These are phyloP conservation scores for Drosophila buzzatii DNA, from an alignment of 2,888 invertebrate genomes.

Conservation along the genomic window DNA sequence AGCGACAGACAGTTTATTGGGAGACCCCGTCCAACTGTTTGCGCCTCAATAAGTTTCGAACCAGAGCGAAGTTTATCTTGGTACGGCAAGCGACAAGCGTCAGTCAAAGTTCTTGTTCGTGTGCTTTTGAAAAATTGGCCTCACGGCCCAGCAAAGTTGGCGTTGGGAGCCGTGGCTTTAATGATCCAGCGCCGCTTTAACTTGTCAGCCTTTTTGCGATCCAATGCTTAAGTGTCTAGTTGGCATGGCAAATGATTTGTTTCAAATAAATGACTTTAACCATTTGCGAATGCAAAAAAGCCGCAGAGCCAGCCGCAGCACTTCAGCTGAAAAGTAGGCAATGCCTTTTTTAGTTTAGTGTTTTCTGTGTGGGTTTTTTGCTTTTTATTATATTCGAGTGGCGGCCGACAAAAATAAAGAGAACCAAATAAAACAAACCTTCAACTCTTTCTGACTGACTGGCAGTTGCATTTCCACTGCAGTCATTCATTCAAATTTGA, in stretches of 20 bases:
- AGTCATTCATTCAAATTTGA: conserved; percentile 75
- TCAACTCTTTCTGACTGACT: conserved; percentile 53
- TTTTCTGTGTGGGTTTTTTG: background rate
- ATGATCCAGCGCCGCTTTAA: conserved; percentile 57
- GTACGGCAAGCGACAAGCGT: conserved; percentile 62
- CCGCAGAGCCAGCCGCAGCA: conserved; percentile 67
- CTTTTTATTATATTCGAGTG: conserved; percentile 19
- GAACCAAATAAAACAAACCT: conserved; percentile 6
- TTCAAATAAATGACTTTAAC: conserved; percentile 77
- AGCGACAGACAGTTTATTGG: conserved; percentile 56
- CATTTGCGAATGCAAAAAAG: conserved; percentile 71
- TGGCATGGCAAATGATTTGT: conserved; percentile 73
- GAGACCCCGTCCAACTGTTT: conserved; percentile 58
- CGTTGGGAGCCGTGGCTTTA: conserved; percentile 39
- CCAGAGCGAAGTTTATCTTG: conserved; percentile 68
- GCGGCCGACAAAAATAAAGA: conserved; percentile 5
- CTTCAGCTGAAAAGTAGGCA: conserved; percentile 73
- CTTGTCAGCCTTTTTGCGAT: conserved; percentile 52
- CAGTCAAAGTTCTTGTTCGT: conserved; percentile 71
- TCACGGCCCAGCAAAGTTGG: conserved; percentile 30
- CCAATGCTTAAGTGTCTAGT: conserved; percentile 37
- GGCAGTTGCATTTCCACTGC: conserved; percentile 74
- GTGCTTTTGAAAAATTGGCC: conserved; percentile 70
- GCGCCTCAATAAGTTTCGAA: conserved; percentile 77
- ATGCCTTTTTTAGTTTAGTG: conserved; percentile 34